Base-by-base conservation (phyloP, 1,140 invertebrate species). In the Drosophila sproati region DNA sequence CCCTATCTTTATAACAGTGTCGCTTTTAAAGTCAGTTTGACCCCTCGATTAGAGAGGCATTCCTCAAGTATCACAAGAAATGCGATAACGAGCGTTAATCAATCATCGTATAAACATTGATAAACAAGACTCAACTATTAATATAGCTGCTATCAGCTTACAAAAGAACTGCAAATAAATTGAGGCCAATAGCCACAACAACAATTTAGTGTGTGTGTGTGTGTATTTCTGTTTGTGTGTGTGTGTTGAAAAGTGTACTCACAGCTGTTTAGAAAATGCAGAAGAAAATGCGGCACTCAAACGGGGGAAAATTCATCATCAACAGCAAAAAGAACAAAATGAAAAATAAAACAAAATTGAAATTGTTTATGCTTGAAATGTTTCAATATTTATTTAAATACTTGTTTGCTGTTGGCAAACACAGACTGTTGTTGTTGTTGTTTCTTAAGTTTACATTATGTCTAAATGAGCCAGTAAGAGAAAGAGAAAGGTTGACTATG, bases 301-400 rank as follows among this genome's bases (percentile, higher is more conserved):
- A 71, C 68, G 54, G 35, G 61, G 60, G 51, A 71, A 73, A 78
- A 67, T 70, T 73, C 60, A 82, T 77, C 37, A 69, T 70, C 35
- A 74, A 77, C 39, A 70, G n/a, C 41, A 76, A 31, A 2, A 47
- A 34, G 29, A 78, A 76, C 20, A 56, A 66, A 6, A 29, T 62
- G n/a, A 29, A 63, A 51, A 20, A 20, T 20, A 20, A 20, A 20
- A 20, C 20, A 43, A n/a, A 1, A 41, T 41, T 41, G 39, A 41
- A 3, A 43, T n/a, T 52, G 50, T 48, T 77, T 57, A 64, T 73
- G 62, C 70, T 54, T 80, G 55, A 70, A 81, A 80, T 81, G 76
- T 66, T 74, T 80, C 73, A 78, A 86, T 85, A 81, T 85, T 85
- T 86, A 59, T 70, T 81, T 80, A 73, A 52, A 48, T 63, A 31